Conservation (phyloP, 2,888 invertebrate species). For the Drosophila melanosoma region DNA sequence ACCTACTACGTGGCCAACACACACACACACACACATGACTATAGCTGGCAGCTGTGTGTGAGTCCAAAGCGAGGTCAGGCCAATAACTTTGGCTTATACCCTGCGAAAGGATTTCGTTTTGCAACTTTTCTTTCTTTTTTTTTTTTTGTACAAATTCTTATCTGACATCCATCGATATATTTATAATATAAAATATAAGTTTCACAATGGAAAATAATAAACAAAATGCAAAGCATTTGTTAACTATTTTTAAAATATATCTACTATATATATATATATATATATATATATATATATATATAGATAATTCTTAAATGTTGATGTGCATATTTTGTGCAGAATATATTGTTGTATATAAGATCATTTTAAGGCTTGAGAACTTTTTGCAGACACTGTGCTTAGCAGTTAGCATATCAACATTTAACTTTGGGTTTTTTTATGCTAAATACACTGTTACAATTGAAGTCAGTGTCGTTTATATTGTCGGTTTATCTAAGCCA, state of each 20-base stretch:
- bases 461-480: neutral
- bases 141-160: no score
- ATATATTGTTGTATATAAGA: no score
- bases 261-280: no score
- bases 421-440: no score
- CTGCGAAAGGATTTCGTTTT: conserved; percentile 11
- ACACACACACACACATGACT: conserved; percentile 39
- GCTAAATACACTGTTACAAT: neutral
- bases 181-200: no score
- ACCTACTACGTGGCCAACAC: conserved; percentile 73
- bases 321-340: neutral
- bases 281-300: no score
- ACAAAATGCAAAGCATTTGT: no score
- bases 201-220: no score
- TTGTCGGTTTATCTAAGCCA: neutral
- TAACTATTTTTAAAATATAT: no score
- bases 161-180: no score
- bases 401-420: no score
- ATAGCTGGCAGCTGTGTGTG: conserved; percentile 11
- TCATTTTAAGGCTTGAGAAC: neutral
- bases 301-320: neutral
- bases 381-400: neutral
- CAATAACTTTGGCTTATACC: conserved; percentile 26
- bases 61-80: conserved; percentile 13
- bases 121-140: neutral